A percentile compares a stretch with the other conserved stretches of the same genome.
Evolutionary conservation across 1,140 invertebrate genomes (phyloP).

Genomic region (Neodiprion pinetum): DNA sequence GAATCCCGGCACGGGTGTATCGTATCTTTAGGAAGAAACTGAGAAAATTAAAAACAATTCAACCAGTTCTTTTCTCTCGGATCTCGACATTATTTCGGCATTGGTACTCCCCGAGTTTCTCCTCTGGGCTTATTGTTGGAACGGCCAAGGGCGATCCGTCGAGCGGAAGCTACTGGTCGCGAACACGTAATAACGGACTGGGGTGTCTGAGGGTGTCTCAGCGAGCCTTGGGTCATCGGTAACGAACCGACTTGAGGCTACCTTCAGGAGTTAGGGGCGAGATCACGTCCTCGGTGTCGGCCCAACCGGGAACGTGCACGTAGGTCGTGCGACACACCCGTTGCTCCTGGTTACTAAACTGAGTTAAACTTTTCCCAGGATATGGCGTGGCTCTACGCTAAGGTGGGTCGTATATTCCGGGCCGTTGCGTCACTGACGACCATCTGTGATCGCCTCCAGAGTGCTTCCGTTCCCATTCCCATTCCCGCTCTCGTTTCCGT

Average conservation of each 20-base stretch:
- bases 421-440: background rate
- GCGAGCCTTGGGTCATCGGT: background rate
- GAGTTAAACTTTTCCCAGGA: conserved; percentile 5
- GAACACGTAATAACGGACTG: background rate
- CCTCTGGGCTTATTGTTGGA: background rate
- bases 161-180: background rate
- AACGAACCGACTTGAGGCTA: conserved; percentile 1
- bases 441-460: background rate
- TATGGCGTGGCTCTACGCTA: background rate
- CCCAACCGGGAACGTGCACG: background rate
- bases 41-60: too few relatives aligned
- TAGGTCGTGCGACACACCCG: conserved; percentile 2
- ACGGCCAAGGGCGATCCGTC: background rate
- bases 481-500: background rate
- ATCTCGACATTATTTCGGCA: too few relatives aligned
- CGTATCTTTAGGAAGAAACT: too few relatives aligned
- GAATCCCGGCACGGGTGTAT: too few relatives aligned
- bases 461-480: background rate
- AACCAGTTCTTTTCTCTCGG: too few relatives aligned
- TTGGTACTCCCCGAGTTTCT: too few relatives aligned
- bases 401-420: background rate
- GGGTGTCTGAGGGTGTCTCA: background rate
- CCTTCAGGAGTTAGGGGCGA: background rate
- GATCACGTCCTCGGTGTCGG: conserved; percentile 1
- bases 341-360: conserved; percentile 7